Evolutionary conservation across 2,113 vertebrate species (phyloP).

Genomic region (Channa argus): DNA sequence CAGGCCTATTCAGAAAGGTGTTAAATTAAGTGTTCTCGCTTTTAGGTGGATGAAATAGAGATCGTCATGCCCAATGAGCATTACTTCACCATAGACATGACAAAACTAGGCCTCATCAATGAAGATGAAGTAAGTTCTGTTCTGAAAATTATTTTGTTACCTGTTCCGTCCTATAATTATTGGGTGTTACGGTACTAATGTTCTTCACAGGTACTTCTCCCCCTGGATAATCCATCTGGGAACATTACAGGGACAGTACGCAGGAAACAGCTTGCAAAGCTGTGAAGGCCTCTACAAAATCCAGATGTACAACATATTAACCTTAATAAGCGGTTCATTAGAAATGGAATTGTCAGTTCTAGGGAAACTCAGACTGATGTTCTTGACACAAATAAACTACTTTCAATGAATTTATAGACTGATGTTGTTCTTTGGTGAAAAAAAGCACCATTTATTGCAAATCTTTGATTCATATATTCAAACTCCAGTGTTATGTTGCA

Average conservation of each 20-base stretch:
- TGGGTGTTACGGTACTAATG: neutral
- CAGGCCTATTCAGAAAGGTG: neutral
- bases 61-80: conserved; percentile 92
- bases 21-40: conserved; percentile 30
- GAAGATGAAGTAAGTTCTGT: conserved; percentile 89
- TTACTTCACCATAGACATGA: conserved; percentile 92
- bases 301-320: neutral
- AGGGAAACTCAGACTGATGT: neutral
- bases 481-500: conserved; percentile 77
- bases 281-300: conserved; percentile 67
- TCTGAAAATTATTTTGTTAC: accelerated
- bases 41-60: conserved; percentile 94
- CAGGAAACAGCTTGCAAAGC: conserved; percentile 85
- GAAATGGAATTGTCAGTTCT: neutral
- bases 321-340: neutral
- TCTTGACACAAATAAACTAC: neutral
- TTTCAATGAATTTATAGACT: conserved; percentile 11
- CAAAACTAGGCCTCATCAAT: conserved; percentile 91
- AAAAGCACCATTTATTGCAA: conserved; percentile 82
- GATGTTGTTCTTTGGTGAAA: conserved; percentile 77
- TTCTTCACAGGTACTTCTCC: conserved; percentile 87
- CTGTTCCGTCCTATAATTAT: neutral
- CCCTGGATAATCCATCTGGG: conserved; percentile 91
- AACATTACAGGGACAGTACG: conserved; percentile 91
- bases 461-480: conserved; percentile 67